Percentiles rank a stretch among this genome's conserved stretches.
Evolutionary conservation across 2,797 vertebrate species (phyloP).

Genomic region (Macrochelys suwanniensis): DNA sequence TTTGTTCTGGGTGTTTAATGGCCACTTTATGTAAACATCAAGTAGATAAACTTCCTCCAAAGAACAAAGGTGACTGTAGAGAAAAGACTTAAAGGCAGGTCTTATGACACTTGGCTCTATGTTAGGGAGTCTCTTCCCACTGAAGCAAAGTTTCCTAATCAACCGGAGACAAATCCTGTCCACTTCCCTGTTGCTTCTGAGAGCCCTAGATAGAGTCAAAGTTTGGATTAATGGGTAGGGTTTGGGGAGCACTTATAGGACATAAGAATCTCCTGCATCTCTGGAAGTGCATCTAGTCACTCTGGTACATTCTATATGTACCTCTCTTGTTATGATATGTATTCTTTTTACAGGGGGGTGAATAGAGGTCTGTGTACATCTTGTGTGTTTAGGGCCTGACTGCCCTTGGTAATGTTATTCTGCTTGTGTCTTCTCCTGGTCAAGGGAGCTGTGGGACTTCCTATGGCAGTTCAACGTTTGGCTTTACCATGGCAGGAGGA

Average conservation of each 20-base stretch:
- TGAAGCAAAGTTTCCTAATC: background rate
- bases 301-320: no score
- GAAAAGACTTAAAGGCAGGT: no score
- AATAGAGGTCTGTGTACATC: background rate
- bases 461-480: background rate
- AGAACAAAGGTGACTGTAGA: no score
- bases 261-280: background rate
- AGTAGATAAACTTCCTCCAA: no score
- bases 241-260: background rate
- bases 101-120: no score
- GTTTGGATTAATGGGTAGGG: background rate
- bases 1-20: no score
- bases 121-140: background rate
- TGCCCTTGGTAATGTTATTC: background rate
- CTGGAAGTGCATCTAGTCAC: no score
- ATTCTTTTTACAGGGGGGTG: background rate
- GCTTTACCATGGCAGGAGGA: background rate
- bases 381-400: background rate
- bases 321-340: background rate
- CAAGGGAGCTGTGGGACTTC: background rate
- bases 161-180: background rate
- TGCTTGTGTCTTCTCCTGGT: background rate
- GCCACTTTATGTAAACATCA: no score
- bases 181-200: background rate
- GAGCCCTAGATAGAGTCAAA: background rate